These are phyloP conservation scores for Ictidomys tridecemlineatus DNA, from an alignment of 2,113 vertebrate genomes.

Conservation along the genomic window DNA sequence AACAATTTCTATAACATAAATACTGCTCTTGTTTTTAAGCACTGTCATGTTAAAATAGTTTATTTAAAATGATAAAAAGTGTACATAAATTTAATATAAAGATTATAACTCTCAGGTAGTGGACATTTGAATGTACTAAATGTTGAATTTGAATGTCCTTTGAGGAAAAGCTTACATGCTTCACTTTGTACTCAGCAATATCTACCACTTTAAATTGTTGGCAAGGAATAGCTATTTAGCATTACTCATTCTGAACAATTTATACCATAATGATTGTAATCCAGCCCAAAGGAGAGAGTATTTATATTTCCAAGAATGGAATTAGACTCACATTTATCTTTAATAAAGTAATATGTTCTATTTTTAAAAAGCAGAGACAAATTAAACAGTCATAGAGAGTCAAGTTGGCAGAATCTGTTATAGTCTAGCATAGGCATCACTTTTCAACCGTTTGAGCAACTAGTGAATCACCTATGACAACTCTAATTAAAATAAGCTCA, in stretches of 20 bases:
- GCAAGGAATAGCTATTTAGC: constrained; percentile 60
- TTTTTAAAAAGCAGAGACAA: constrained; percentile 47
- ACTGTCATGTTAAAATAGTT: not conserved
- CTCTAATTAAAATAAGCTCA: constrained; percentile 65
- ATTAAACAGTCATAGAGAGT: not conserved
- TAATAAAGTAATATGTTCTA: constrained; percentile 56
- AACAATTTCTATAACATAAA: not conserved
- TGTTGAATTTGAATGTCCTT: constrained; percentile 11
- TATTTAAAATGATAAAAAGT: not conserved
- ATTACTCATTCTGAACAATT: constrained; percentile 71
- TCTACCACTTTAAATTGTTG: constrained; percentile 61
- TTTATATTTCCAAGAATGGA: constrained; percentile 57
- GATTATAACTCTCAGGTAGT: not conserved
- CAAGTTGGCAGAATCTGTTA: constrained; percentile 53
- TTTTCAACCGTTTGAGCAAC: constrained; percentile 57
- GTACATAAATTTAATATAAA: constrained; percentile 64
- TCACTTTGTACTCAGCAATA: constrained; percentile 54
- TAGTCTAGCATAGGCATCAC: not conserved
- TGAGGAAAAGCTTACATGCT: not conserved
- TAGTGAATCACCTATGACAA: constrained; percentile 56
- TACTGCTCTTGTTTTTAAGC: constrained; percentile 49
- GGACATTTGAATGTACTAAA: constrained; percentile 54
- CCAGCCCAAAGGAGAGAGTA: constrained; percentile 72
- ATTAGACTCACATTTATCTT: constrained; percentile 27
- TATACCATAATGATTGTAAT: constrained; percentile 67